These are phyloP conservation scores for Tachysurus vachellii DNA, from an alignment of 2,113 vertebrate species.

Conservation along the genomic window DNA sequence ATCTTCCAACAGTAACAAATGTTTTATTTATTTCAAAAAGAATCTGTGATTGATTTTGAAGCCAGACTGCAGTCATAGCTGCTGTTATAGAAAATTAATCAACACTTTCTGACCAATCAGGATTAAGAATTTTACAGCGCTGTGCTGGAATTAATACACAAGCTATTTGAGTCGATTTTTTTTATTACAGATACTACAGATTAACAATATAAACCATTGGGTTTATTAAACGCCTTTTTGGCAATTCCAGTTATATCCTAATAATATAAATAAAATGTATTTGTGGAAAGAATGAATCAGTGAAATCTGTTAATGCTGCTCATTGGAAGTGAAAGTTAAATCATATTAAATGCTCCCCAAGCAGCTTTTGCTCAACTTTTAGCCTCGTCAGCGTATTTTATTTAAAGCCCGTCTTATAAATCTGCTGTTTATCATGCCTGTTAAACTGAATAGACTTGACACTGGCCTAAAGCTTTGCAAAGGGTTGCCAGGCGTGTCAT, in stretches of 20 bases:
- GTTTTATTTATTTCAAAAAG: too few species aligned
- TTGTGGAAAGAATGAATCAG: neutral
- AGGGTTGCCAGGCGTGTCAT: neutral
- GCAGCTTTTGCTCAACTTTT: neutral
- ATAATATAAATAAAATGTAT: neutral
- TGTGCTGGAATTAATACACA: neutral
- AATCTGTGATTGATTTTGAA: too few species aligned
- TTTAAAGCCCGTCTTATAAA: neutral
- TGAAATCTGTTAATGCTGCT: neutral
- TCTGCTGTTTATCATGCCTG: neutral
- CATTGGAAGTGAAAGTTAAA: neutral
- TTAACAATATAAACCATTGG: neutral
- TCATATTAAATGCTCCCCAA: conserved; percentile 11
- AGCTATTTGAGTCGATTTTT: too few species aligned
- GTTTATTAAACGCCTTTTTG: neutral
- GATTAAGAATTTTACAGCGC: neutral
- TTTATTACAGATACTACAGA: neutral
- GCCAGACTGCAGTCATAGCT: too few species aligned
- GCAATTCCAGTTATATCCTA: neutral
- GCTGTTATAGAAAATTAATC: too few species aligned
- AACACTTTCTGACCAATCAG: neutral
- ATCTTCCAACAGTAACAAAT: too few species aligned
- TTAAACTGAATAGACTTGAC: neutral
- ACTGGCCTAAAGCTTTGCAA: neutral
- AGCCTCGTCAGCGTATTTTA: neutral